Evolutionary conservation across 2,113 vertebrate species (phyloP).

Genomic region (Aviceda subcristata): DNA sequence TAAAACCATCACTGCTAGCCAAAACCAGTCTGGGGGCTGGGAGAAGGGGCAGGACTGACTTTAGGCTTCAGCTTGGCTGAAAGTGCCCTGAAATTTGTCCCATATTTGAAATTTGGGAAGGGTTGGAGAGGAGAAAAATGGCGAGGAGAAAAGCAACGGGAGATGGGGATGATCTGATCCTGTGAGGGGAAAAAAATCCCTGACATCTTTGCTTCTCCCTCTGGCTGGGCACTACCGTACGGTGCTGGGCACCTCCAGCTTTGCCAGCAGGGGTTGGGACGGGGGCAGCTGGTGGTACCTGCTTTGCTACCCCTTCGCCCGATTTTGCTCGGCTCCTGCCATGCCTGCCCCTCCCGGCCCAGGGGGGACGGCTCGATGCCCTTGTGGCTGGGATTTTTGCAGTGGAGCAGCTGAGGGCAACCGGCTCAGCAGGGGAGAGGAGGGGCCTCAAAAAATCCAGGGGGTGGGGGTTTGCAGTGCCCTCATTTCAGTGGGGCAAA

Average conservation of each 20-base stretch:
- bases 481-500: neutral
- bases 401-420: neutral
- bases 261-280: fast-evolving
- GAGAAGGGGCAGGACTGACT: neutral
- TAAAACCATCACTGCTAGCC: neutral
- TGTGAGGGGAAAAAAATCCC: fast-evolving
- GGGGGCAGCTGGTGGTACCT: neutral
- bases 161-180: neutral
- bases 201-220: neutral
- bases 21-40: neutral
- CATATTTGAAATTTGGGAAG: neutral
- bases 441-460: neutral
- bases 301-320: neutral
- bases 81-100: neutral
- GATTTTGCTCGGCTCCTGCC: neutral
- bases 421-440: neutral
- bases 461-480: neutral
- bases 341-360: fast-evolving
- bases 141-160: neutral
- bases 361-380: fast-evolving
- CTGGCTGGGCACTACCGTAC: fast-evolving
- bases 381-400: neutral
- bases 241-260: neutral
- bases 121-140: neutral
- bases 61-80: neutral